These are phyloP conservation scores for Drosophila kambysellisi DNA, from an alignment of 2,888 invertebrate genomes.

Conservation along the genomic window DNA sequence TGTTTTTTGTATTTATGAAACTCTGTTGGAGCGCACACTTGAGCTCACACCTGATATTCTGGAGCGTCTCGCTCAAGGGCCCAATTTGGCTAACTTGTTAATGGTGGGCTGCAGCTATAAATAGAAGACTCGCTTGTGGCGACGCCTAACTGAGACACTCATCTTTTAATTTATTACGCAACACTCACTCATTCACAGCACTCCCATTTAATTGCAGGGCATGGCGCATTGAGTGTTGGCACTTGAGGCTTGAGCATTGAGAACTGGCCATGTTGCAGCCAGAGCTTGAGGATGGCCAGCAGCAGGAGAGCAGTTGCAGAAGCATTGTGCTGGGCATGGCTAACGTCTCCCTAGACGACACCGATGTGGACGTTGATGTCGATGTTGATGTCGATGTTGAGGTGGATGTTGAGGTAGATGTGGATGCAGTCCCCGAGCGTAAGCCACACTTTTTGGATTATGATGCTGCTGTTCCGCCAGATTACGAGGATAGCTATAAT, in stretches of 20 bases:
- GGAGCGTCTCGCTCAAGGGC: slow-evolving; percentile 40
- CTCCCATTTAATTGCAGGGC: slow-evolving; percentile 46
- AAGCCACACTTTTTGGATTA: slow-evolving; percentile 88
- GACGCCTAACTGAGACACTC: slow-evolving; percentile 38
- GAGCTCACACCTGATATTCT: slow-evolving; percentile 47
- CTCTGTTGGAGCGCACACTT: slow-evolving; percentile 33
- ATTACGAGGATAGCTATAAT: slow-evolving; percentile 80
- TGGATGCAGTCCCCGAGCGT: slow-evolving; percentile 84
- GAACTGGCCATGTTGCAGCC: slow-evolving; percentile 65
- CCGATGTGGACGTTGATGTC: slow-evolving; percentile 56
- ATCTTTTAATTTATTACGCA: slow-evolving; percentile 38
- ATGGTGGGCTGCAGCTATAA: slow-evolving; percentile 45
- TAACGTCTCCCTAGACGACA: slow-evolving; percentile 60
- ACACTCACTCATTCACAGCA: slow-evolving; percentile 17
- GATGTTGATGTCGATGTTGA: slow-evolving; percentile 52
- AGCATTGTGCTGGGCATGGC: slow-evolving; percentile 52
- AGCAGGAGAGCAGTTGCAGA: not conserved
- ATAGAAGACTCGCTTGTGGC: slow-evolving; percentile 36
- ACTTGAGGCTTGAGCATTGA: slow-evolving; percentile 18
- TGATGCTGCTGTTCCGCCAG: slow-evolving; percentile 87
- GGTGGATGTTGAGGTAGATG: slow-evolving; percentile 59
- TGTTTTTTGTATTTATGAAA: slow-evolving; percentile 27
- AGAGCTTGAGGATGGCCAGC: slow-evolving; percentile 78
- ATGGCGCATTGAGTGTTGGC: slow-evolving; percentile 58
- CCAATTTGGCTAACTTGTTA: slow-evolving; percentile 31